Base-by-base conservation (phyloP, 1,140 invertebrate genomes). In the Drosophila ogumai region DNA sequence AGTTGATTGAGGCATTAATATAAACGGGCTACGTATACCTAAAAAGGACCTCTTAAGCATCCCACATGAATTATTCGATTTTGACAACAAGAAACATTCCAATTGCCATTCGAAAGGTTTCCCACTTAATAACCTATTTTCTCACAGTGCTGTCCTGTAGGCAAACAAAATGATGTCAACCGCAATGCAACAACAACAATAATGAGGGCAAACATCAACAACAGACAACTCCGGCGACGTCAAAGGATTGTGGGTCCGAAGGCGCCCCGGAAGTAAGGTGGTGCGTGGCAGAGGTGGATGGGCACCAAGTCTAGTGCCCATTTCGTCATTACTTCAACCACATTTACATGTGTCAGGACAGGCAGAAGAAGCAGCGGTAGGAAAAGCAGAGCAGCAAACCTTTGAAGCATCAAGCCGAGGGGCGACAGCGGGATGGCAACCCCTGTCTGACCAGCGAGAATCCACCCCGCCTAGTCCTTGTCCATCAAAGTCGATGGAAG, bases 281-380 rank as follows among this genome's bases (percentile, higher is more conserved):
- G 56, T 47, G 56, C 52, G 47, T 67, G 36, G 63, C 32, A 38
- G 34, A 55, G 44, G 72, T 49, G 58, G 61, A 72, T 58, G 74
- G 74, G 75, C 73, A 49, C 63, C 65, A 32, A 52, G 85, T 86
- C 76, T 81, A 88, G 81, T 88, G 81, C 88, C 88, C 88, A 91
- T 91, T 91, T 91, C 88, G 81, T 91, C 88, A 91, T 91, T 91
- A 91, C 90, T 88, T 91, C 90, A 88, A 91, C 90, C 90, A 82
- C 90, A 91, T 85, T 91, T 91, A 91, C 90, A 91, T 91, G 84
- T 88, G 84, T 91, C 88, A 91, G 67, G 55, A 72, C 69, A 72
- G 67, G 75, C 64, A 41, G 58, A 32, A 52, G 58, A 47, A 52
- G 61, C 10, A 43, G 66, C 61, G 28, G 34, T 10, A 65, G 44